These are phyloP conservation scores for Apamea monoglypha DNA, from an alignment of 2,888 invertebrate genomes.

Conservation along the genomic window DNA sequence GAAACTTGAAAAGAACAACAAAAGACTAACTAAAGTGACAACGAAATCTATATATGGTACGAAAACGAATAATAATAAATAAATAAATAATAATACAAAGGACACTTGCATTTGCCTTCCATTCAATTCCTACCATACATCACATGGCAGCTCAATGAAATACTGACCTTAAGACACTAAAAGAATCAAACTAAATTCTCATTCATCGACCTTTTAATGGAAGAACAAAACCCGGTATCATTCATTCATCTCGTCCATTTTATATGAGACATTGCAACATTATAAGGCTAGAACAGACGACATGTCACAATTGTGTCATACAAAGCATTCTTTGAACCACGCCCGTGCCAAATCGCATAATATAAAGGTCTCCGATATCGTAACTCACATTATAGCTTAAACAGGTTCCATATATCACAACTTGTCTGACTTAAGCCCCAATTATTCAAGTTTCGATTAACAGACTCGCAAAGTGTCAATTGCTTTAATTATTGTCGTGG, in stretches of 20 bases:
- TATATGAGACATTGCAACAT: constrained; percentile 51
- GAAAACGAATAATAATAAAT: not conserved
- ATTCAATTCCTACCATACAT: constrained; percentile 9
- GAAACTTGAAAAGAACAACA: not conserved
- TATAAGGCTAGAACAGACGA: constrained; percentile 43
- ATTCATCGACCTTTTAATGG: constrained; percentile 49
- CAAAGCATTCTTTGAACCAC: constrained; percentile 63
- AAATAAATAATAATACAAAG: not conserved
- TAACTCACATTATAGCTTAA: constrained; percentile 57
- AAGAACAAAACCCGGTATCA: constrained; percentile 43
- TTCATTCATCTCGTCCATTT: constrained; percentile 54
- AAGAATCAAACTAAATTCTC: constrained; percentile 29
- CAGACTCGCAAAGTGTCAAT: constrained; percentile 58
- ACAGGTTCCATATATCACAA: constrained; percentile 66
- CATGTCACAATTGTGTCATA: constrained; percentile 62
- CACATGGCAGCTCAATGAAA: not conserved
- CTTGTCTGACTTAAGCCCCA: constrained; percentile 49
- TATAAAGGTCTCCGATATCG: constrained; percentile 67
- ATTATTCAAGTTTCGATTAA: constrained; percentile 59
- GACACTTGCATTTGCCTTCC: not conserved
- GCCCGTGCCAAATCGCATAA: constrained; percentile 67
- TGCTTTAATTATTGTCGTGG: constrained; percentile 51
- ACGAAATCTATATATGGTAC: not conserved
- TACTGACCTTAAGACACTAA: constrained; percentile 28
- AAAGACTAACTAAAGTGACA: not conserved